Conservation (phyloP, 2,797 vertebrate genomes). For the Rhincodon typus region DNA sequence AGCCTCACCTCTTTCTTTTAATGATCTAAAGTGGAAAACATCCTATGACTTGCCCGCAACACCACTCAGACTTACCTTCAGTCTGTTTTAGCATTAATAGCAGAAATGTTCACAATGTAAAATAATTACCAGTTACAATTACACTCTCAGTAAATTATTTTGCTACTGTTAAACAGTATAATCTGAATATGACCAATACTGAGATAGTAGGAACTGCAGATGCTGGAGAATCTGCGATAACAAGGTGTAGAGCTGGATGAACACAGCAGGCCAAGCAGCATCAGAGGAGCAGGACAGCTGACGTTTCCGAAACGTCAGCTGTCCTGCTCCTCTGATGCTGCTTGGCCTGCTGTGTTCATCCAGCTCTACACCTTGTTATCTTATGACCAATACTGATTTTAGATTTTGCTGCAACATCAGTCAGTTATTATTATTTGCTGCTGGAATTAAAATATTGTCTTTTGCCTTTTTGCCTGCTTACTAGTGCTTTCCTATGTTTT, state of each 20-base stretch:
- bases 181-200: background rate
- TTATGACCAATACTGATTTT: background rate
- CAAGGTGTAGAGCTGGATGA: too few relatives aligned
- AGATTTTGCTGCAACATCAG: background rate
- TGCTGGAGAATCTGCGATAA: too few relatives aligned
- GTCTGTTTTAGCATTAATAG: background rate
- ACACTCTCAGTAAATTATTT: background rate
- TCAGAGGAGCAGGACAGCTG: too few relatives aligned
- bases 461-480: background rate
- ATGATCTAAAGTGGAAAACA: background rate
- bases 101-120: too few relatives aligned
- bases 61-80: background rate
- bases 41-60: background rate
- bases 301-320: too few relatives aligned
- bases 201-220: too few relatives aligned
- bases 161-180: background rate
- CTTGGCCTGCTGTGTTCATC: too few relatives aligned
- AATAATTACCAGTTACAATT: background rate
- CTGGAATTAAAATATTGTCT: background rate
- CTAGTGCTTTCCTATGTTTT: background rate
- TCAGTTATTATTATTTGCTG: background rate
- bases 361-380: too few relatives aligned
- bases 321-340: too few relatives aligned
- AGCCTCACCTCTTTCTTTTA: background rate
- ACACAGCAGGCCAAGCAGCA: too few relatives aligned